These are phyloP conservation scores for Bos taurus DNA, from an alignment of 2,113 vertebrate genomes.

Conservation along the genomic window ARS-UCD2.0 NC_037356.1:3283001-3283500, in stretches of 20 bases:
- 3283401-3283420: background rate
- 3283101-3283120: background rate
- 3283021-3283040: background rate
- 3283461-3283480: background rate
- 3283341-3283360: background rate
- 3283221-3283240: accelerated
- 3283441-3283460: background rate
- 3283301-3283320: background rate
- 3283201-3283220: background rate
- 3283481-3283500: background rate
- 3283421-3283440: background rate
- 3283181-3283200: background rate
- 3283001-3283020: background rate
- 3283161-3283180: background rate
- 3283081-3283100: background rate
- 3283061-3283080: background rate
- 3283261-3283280: background rate
- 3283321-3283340: background rate
- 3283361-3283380: background rate
- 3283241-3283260: background rate
- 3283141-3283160: background rate
- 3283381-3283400: background rate
- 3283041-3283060: background rate
- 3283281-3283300: background rate
- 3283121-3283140: background rate